Percentiles rank a stretch among this genome's conserved stretches.
Evolutionary conservation across 2,888 invertebrate species (phyloP).

Genomic region (Lycia hirtaria): DNA sequence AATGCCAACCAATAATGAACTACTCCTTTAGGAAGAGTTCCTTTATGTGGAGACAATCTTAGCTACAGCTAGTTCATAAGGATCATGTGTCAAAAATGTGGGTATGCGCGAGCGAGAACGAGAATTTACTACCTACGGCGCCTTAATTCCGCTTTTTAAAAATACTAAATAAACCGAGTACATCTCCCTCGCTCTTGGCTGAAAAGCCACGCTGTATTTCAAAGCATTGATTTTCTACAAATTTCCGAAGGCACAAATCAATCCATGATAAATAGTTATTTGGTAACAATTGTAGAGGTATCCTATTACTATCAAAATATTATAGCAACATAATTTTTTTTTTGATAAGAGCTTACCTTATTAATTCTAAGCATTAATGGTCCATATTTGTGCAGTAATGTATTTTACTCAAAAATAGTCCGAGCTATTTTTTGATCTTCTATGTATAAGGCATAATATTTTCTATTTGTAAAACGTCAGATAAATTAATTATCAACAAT

Average conservation of each 20-base stretch:
- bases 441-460: conserved; percentile 32
- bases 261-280: conserved; percentile 54
- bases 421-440: conserved; percentile 24
- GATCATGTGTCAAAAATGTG: too few relatives aligned
- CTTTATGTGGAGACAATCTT: too few relatives aligned
- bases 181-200: too few relatives aligned
- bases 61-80: too few relatives aligned
- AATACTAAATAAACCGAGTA: too few relatives aligned
- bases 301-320: conserved; percentile 38
- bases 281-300: conserved; percentile 69
- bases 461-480: conserved; percentile 15
- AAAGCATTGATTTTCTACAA: conserved; percentile 48
- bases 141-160: too few relatives aligned
- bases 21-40: too few relatives aligned
- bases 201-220: conserved; percentile 44
- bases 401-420: conserved; percentile 21
- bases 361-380: conserved; percentile 30
- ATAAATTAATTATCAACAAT: conserved; percentile 18
- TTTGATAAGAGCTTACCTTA: conserved; percentile 39
- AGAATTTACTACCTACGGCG: too few relatives aligned
- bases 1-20: too few relatives aligned
- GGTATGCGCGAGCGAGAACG: too few relatives aligned
- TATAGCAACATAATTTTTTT: conserved; percentile 29
- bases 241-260: conserved; percentile 64
- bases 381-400: conserved; percentile 37